Percentiles rank a stretch among this genome's conserved stretches.
Conservation (phyloP, 2,113 vertebrate genomes). For the Psammodynastes pulverulentus region DNA sequence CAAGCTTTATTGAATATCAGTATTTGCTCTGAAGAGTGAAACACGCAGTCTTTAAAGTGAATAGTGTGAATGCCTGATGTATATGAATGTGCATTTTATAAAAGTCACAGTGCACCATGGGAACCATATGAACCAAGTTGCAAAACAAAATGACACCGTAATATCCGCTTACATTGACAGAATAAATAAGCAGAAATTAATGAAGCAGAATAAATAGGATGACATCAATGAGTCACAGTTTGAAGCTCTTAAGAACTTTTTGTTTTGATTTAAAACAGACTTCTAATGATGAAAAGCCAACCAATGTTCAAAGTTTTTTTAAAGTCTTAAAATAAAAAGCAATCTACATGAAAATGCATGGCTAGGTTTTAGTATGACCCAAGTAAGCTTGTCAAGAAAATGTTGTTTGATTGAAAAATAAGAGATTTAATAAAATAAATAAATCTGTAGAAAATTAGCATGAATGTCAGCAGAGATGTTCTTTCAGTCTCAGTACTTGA, state of each 20-base stretch:
- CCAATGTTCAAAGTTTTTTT: background rate
- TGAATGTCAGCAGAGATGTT: background rate
- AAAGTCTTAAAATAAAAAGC: conserved; percentile 5
- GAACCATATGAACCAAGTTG: background rate
- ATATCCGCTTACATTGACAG: background rate
- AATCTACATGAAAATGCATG: background rate
- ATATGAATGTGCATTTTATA: background rate
- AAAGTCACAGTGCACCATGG: background rate
- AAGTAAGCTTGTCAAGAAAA: background rate
- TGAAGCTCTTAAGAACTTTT: background rate
- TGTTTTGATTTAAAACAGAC: conserved; percentile 7
- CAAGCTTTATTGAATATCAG: background rate
- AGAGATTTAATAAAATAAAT: background rate
- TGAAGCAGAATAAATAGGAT: background rate
- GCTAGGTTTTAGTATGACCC: background rate
- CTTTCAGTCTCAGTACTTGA: background rate
- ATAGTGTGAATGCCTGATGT: background rate
- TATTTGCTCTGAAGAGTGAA: background rate
- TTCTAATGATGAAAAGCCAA: conserved; percentile 7
- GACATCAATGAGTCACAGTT: background rate
- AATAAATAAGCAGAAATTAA: conserved; percentile 9
- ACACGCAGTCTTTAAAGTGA: background rate
- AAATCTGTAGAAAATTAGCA: background rate
- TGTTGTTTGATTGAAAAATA: background rate
- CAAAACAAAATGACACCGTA: background rate